Percentiles rank a stretch among this genome's conserved stretches.
Conservation (phyloP, 2,888 invertebrate genomes). For the Melitaea athalia region DNA sequence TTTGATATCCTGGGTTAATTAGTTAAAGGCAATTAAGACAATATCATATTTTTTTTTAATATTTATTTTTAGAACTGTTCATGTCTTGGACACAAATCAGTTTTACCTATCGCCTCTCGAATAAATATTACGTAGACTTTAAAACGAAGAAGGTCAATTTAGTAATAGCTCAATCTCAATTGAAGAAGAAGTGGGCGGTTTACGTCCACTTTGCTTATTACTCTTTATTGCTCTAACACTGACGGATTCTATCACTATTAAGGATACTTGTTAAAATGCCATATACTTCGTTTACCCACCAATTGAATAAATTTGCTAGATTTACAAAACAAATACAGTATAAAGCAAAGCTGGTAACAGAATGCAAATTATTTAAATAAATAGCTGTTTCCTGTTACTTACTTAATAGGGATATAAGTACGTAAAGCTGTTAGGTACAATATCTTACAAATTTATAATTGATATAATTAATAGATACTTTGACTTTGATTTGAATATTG, state of each 20-base stretch:
- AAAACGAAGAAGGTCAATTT: conserved; percentile 71
- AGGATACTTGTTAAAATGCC: conserved; percentile 39
- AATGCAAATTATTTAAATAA: conserved; percentile 21
- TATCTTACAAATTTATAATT: neutral
- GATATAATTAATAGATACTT: too few relatives aligned
- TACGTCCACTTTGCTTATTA: conserved; percentile 61
- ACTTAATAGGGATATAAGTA: conserved; percentile 25
- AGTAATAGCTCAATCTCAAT: conserved; percentile 64
- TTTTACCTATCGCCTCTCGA: conserved; percentile 5
- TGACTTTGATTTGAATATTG: too few relatives aligned
- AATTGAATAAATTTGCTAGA: conserved; percentile 13
- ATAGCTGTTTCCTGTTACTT: conserved; percentile 10
- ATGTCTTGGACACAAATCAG: neutral
- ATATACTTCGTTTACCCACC: conserved; percentile 35
- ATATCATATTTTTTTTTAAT: neutral
- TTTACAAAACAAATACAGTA: conserved; percentile 13
- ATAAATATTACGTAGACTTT: conserved; percentile 36
- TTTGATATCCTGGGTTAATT: neutral
- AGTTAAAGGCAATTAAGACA: neutral
- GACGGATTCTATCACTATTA: conserved; percentile 57
- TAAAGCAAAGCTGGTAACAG: conserved; percentile 16
- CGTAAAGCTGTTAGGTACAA: neutral
- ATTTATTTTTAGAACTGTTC: neutral
- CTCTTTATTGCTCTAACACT: conserved; percentile 50
- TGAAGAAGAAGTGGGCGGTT: conserved; percentile 69